These are phyloP conservation scores for Siphlonurus alternatus DNA, from an alignment of 2,888 invertebrate genomes.

Conservation along the genomic window DNA sequence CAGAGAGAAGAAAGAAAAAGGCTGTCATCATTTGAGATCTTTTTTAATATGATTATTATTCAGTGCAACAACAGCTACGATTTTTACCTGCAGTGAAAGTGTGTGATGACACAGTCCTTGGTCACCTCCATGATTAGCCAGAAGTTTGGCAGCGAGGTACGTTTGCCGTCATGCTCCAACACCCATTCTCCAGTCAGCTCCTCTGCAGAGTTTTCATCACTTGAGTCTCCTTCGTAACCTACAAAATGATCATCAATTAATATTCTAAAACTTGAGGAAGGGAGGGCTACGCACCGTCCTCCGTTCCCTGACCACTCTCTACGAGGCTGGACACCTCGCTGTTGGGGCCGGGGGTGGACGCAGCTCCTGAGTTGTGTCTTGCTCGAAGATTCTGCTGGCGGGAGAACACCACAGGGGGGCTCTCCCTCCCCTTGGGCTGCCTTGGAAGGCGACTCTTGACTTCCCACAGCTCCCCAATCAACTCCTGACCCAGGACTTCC, in stretches of 20 bases:
- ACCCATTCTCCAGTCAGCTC: constrained; percentile 37
- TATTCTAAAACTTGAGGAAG: neutral
- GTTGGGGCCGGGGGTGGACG: constrained; percentile 16
- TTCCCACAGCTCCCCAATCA: neutral
- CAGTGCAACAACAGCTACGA: neutral
- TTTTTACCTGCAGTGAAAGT: constrained; percentile 45
- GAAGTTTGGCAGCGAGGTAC: constrained; percentile 43
- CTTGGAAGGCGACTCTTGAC: neutral
- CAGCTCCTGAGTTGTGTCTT: constrained; percentile 6
- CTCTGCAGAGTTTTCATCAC: constrained; percentile 30
- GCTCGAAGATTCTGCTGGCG: neutral
- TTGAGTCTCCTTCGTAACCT: constrained; percentile 45
- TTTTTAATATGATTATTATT: neutral
- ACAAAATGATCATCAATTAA: constrained; percentile 13
- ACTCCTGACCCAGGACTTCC: too few species aligned
- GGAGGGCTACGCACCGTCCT: constrained; percentile 21
- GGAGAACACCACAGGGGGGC: neutral
- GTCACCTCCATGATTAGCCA: constrained; percentile 49
- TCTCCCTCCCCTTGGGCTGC: too few species aligned
- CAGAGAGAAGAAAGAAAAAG: too few species aligned
- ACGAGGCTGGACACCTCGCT: constrained; percentile 21
- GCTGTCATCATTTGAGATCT: too few species aligned
- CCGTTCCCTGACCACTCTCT: constrained; percentile 19
- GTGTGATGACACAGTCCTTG: constrained; percentile 38
- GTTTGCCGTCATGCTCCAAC: constrained; percentile 31